Conservation (phyloP, 2,113 vertebrate genomes). For the Protobothrops mucrosquamatus region DNA sequence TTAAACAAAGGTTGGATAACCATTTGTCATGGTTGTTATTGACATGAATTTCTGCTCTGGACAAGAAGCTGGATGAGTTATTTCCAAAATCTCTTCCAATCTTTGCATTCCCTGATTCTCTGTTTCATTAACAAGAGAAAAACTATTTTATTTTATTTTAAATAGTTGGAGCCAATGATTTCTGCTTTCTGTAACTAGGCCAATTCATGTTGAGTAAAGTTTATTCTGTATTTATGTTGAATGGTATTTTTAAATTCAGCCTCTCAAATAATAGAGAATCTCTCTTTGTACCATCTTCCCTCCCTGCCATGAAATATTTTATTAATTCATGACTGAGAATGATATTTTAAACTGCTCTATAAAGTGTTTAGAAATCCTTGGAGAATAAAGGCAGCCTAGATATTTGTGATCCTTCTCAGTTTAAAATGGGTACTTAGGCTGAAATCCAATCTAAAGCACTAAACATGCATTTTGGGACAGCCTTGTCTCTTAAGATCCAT, state of each 20-base stretch:
- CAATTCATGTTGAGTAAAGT: slow-evolving; percentile 24
- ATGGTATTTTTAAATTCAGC: slow-evolving; percentile 11
- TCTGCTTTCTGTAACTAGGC: neutral
- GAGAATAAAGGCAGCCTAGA: slow-evolving; percentile 1
- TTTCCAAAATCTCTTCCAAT: neutral
- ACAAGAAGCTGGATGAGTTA: neutral
- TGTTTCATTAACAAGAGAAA: slow-evolving; percentile 6
- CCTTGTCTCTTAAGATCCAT: neutral
- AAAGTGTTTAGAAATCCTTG: neutral
- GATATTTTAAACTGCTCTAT: neutral
- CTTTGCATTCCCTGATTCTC: neutral
- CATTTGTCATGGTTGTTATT: neutral
- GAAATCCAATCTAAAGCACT: slow-evolving; percentile 1
- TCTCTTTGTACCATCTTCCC: neutral
- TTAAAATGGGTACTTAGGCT: neutral
- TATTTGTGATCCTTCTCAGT: neutral
- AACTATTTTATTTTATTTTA: neutral
- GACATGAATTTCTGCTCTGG: neutral
- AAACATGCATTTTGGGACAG: neutral
- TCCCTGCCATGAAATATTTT: neutral
- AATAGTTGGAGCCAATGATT: neutral
- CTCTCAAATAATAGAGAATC: slow-evolving; percentile 32
- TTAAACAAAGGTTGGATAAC: neutral
- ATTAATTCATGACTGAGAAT: neutral
- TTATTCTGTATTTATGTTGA: slow-evolving; percentile 48